These are phyloP conservation scores for Heliconius melpomene DNA, from an alignment of 1,140 invertebrate species.

Conservation along the genomic window DNA sequence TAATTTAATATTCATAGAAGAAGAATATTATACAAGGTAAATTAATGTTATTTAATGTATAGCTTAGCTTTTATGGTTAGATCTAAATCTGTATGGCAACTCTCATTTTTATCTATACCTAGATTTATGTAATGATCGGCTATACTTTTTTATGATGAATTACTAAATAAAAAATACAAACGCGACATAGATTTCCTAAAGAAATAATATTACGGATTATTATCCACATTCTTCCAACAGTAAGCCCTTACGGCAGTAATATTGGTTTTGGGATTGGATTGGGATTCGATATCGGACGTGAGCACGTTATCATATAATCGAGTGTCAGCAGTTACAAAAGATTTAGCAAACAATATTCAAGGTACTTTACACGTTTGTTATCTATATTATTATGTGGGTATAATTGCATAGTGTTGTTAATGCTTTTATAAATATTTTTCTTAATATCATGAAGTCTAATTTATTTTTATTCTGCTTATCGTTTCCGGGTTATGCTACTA, in stretches of 20 bases:
- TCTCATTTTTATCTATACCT: too few relatives aligned
- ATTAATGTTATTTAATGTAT: not conserved
- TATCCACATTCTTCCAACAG: not conserved
- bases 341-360: constrained; percentile 6
- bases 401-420: not conserved
- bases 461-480: not conserved
- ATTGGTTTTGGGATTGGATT: constrained; percentile 36
- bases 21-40: not conserved
- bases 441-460: not conserved
- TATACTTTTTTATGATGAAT: not conserved
- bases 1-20: not conserved
- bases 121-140: too few relatives aligned
- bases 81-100: too few relatives aligned
- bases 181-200: not conserved
- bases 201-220: not conserved
- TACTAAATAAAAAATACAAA: not conserved
- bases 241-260: constrained; percentile 33
- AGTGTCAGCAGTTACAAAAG: constrained; percentile 18
- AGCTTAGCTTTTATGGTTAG: too few relatives aligned
- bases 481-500: not conserved
- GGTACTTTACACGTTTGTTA: not conserved
- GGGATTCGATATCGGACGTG: constrained; percentile 37
- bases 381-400: not conserved
- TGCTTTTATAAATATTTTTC: not conserved
- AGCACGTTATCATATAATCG: constrained; percentile 33